phyloP scores from a whole-genome alignment of 2,888 invertebrate species.

The Sphinx pinastri region DNA sequence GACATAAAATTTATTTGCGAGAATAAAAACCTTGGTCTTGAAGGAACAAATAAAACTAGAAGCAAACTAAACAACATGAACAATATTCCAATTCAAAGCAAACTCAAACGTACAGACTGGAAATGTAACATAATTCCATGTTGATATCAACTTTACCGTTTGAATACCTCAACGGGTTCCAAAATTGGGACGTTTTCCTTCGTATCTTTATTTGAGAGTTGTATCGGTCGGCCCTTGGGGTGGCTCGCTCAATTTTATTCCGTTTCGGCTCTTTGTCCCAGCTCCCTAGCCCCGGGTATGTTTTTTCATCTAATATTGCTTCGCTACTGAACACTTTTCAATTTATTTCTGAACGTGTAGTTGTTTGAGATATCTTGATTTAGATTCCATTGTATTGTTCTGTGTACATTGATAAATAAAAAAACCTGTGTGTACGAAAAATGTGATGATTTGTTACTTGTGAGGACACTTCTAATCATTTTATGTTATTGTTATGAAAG shows the following conservation, averaged over 20 bases:
- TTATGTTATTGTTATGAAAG: too few relatives aligned
- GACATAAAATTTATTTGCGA: too few relatives aligned
- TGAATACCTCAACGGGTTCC: constrained; percentile 30
- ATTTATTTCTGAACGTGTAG: constrained; percentile 37
- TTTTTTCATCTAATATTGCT: constrained; percentile 50
- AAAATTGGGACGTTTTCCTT: constrained; percentile 31
- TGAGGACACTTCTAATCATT: too few relatives aligned
- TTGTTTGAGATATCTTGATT: constrained; percentile 30
- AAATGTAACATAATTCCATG: constrained; percentile 10
- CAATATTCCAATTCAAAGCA: constrained; percentile 1
- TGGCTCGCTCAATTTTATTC: constrained; percentile 52
- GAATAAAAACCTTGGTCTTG: too few relatives aligned
- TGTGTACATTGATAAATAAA: background rate
- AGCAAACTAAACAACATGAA: background rate
- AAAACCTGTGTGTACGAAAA: background rate
- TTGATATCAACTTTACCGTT: constrained; percentile 14
- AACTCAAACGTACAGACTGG: background rate
- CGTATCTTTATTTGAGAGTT: constrained; percentile 44
- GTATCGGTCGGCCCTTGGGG: constrained; percentile 43
- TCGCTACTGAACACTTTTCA: constrained; percentile 43
- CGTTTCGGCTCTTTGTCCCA: constrained; percentile 43
- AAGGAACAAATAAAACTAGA: too few relatives aligned
- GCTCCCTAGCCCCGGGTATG: constrained; percentile 40
- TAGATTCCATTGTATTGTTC: constrained; percentile 10
- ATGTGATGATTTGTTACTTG: background rate